phyloP scores from a whole-genome alignment of 2,113 vertebrate genomes.

The Condylura cristata region DNA sequence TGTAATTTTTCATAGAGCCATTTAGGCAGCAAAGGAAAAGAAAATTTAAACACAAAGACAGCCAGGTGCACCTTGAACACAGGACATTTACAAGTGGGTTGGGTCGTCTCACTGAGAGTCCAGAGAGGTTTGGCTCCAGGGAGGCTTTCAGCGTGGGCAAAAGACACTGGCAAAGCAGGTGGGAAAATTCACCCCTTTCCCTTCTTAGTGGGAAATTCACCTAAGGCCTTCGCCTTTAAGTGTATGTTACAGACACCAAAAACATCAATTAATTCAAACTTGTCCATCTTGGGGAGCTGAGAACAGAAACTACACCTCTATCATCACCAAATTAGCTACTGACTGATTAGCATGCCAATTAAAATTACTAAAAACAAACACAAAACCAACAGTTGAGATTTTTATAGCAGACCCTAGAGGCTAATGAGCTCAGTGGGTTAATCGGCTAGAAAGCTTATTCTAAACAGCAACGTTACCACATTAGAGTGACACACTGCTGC shows the following conservation, averaged over 20 bases:
- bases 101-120: not conserved
- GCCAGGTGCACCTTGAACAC: not conserved
- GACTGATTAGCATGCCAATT: constrained; percentile 74
- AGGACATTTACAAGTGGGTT: not conserved
- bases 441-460: constrained; percentile 1
- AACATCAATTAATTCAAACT: constrained; percentile 78
- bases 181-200: constrained; percentile 66
- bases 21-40: constrained; percentile 7
- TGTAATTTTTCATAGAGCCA: not conserved
- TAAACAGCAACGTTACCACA: not conserved
- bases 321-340: constrained; percentile 74
- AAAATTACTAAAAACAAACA: constrained; percentile 76
- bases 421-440: constrained; percentile 61
- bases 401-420: constrained; percentile 64
- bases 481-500: not conserved
- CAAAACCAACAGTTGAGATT: constrained; percentile 66
- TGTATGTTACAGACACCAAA: constrained; percentile 65
- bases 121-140: not conserved
- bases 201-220: constrained; percentile 73
- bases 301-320: constrained; percentile 69
- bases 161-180: constrained; percentile 22
- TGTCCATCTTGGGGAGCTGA: constrained; percentile 59
- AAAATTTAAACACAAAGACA: not conserved
- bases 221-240: constrained; percentile 71
- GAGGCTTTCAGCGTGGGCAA: not conserved